Evolutionary conservation across 2,113 vertebrate genomes (phyloP), one percentile per base, ranked within the genome.

Genomic region (Larimichthys crocea): DNA sequence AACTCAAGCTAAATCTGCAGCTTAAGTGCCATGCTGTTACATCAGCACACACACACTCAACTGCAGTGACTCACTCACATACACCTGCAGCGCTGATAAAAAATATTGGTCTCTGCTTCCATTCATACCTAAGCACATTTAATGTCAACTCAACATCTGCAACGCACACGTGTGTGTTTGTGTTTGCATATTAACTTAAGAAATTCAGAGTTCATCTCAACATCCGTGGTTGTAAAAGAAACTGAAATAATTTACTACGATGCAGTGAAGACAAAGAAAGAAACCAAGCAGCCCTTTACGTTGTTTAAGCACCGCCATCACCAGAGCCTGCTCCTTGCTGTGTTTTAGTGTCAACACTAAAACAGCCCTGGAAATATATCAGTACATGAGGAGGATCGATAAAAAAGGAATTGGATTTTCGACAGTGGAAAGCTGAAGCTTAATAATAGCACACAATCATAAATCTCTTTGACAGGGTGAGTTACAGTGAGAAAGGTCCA

Each of bases 381-480:
- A 83, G 56, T 48, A 83, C 65, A 49, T 50, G 82, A 79, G 68
- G 69, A 73, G 81, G 85, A 94, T 93, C 93, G 92, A 95, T 94
- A 83, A 88, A 86, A 88, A 88, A 73, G 53, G 53, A 91, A 91
- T 91, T 91, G 83, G 87, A 92, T 93, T 90, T 88, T 85, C 76
- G 56, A 86, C 78, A 56, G 83, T 68, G 61, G 89, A 92, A 92
- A 87, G 88, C 83, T 72, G 74, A 90, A 67, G 87, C 82, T 89
- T 91, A 88, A 93, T 88, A 91, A 93, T 86, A 82, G 69, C 86
- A 61, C 76, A 19, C 29, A 74, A 79, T 90, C 90, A 90, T 93
- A 89, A 89, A 93, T 94, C 92, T 92, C 84, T 76, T 35, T 79
- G 91, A 85, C 80, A 83, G 76, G 29, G 8, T 86, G 83, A 90